A percentile compares a stretch with the other conserved stretches of the same genome.
Conservation (phyloP, 2,797 vertebrate genomes). For the Rhinogobio ventralis region DNA sequence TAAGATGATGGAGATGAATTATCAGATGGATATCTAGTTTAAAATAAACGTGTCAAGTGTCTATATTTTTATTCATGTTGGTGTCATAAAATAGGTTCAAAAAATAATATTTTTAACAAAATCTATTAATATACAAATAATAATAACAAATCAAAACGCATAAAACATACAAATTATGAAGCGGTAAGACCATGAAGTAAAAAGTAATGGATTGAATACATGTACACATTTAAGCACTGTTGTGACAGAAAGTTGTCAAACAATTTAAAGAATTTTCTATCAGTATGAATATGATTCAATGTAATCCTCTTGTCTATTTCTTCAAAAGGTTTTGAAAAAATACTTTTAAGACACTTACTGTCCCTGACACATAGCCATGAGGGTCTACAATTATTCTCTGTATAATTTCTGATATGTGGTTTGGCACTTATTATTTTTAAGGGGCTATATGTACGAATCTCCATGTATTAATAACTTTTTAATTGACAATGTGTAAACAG, state of each 20-base stretch:
- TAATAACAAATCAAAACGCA: not conserved
- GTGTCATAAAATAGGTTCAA: not conserved
- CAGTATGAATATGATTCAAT: not conserved
- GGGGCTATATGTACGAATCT: not conserved
- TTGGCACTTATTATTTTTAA: not conserved
- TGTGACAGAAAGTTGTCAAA: not conserved
- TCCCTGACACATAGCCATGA: not conserved
- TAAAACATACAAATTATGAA: too few species aligned
- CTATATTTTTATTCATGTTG: not conserved
- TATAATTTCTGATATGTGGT: not conserved
- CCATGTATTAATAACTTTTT: not conserved
- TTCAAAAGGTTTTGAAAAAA: not conserved
- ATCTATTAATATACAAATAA: not conserved
- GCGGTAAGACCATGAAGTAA: not conserved
- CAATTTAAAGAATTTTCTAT: not conserved
- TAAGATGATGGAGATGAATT: not conserved
- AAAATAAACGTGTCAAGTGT: not conserved
- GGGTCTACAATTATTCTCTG: not conserved
- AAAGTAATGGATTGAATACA: not conserved
- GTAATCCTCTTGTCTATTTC: not conserved
- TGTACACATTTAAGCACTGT: not conserved
- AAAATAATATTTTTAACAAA: not conserved
- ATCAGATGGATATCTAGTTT: not conserved
- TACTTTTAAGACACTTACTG: not conserved
- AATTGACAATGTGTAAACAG: not conserved